These are phyloP conservation scores for Prionchulus punctatus DNA, from an alignment of 2,888 invertebrate species.

Conservation along the genomic window DNA sequence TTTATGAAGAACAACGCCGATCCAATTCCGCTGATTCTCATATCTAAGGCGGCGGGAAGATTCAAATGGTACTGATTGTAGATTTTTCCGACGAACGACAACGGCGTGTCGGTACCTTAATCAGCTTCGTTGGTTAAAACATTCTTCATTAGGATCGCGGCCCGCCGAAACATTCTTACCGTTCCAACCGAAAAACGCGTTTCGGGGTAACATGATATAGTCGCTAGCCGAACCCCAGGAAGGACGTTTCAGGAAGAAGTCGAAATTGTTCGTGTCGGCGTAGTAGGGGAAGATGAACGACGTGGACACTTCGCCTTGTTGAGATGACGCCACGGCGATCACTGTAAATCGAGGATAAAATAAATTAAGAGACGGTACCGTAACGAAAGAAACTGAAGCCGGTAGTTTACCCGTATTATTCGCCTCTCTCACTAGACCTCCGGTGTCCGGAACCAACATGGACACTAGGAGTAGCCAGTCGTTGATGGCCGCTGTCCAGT, in stretches of 20 bases:
- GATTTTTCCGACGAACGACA: background rate
- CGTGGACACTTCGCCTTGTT: background rate
- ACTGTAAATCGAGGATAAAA: no score
- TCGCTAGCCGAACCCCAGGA: background rate
- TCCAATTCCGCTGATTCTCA: background rate
- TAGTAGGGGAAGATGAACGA: background rate
- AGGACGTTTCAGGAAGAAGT: background rate
- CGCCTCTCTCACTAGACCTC: background rate
- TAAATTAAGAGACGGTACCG: no score
- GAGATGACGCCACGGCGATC: background rate
- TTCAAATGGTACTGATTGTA: background rate
- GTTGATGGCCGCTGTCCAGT: background rate
- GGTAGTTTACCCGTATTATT: no score
- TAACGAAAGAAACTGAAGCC: no score
- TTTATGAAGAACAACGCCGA: constrained; percentile 1
- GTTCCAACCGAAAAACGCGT: no score
- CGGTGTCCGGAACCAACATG: background rate
- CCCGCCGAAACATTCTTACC: no score
- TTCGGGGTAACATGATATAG: no score
- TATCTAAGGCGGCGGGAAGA: background rate
- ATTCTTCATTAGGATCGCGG: no score
- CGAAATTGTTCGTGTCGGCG: background rate
- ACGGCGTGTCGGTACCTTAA: no score
- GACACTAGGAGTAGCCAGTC: background rate
- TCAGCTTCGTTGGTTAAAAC: no score